Conservation (phyloP, 2,888 invertebrate genomes). For the Liopterus haemorrhoidalis region DNA sequence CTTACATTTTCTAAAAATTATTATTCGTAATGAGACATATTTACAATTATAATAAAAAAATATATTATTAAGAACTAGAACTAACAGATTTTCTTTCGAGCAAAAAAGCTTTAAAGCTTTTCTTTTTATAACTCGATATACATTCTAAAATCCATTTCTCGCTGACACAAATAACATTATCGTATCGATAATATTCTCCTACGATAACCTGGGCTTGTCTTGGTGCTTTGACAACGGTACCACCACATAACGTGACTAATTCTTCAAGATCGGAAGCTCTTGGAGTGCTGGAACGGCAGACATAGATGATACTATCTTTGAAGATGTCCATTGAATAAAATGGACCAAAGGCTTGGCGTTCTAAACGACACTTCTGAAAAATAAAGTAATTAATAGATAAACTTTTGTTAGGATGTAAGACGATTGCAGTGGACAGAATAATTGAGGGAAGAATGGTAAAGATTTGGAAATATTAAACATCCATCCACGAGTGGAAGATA, state of each 20-base stretch:
- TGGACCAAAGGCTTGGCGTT: slow-evolving; percentile 57
- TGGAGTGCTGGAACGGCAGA: slow-evolving; percentile 48
- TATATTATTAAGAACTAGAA: not conserved
- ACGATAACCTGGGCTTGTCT: slow-evolving; percentile 52
- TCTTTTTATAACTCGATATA: slow-evolving; percentile 51
- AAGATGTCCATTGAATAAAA: slow-evolving; percentile 57
- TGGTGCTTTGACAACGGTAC: slow-evolving; percentile 47
- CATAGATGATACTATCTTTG: slow-evolving; percentile 51
- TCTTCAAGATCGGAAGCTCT: slow-evolving; percentile 52
- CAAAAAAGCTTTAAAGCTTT: slow-evolving; percentile 46
- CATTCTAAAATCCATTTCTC: slow-evolving; percentile 61
- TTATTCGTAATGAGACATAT: too few species aligned
- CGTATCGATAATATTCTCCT: slow-evolving; percentile 42
- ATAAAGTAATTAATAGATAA: slow-evolving; percentile 26
- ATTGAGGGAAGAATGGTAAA: slow-evolving; percentile 1
- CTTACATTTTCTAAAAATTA: too few species aligned
- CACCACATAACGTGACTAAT: slow-evolving; percentile 54
- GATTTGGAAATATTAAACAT: not conserved
- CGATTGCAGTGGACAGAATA: not conserved
- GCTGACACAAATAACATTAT: slow-evolving; percentile 46
- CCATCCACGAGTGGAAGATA: not conserved
- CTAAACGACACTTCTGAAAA: slow-evolving; percentile 54
- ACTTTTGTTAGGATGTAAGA: slow-evolving; percentile 7
- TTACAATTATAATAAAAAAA: slow-evolving; percentile 1
- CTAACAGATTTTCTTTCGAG: not conserved